Conservation (phyloP, 2,797 vertebrate species). For the Mormyrus proboscirostris region DNA sequence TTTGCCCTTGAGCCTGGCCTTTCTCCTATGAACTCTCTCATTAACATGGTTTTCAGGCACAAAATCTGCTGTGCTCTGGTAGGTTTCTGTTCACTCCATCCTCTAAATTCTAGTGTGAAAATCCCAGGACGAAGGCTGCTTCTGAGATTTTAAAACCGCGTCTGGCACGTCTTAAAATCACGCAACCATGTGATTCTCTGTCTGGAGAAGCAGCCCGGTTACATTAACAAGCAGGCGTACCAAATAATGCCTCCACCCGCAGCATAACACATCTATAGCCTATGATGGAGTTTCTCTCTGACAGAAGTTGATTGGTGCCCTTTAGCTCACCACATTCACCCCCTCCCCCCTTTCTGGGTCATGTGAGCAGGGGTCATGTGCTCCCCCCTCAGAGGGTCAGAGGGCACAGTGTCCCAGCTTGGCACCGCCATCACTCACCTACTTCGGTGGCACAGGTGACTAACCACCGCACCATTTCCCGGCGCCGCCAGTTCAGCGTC, state of each 20-base stretch:
- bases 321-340: background rate
- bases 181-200: background rate
- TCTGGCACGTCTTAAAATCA: background rate
- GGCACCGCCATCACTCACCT: slow-evolving; percentile 64
- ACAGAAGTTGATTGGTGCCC: background rate
- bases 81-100: background rate
- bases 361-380: background rate
- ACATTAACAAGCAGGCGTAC: background rate
- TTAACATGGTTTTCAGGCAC: background rate
- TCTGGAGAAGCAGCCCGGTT: background rate
- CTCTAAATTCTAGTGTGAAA: background rate
- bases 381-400: background rate
- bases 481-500: slow-evolving; percentile 91
- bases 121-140: background rate
- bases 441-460: slow-evolving; percentile 99
- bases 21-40: background rate
- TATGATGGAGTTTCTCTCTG: background rate
- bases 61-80: background rate
- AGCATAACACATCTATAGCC: background rate
- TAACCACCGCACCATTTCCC: slow-evolving; percentile 98
- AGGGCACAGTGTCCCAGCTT: background rate
- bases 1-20: background rate
- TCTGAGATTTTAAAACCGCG: background rate
- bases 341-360: background rate
- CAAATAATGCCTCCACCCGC: background rate